Percentiles rank a stretch among this genome's conserved stretches.
Evolutionary conservation across 2,113 vertebrate species (phyloP).

Genomic region (Pan paniscus): DNA sequence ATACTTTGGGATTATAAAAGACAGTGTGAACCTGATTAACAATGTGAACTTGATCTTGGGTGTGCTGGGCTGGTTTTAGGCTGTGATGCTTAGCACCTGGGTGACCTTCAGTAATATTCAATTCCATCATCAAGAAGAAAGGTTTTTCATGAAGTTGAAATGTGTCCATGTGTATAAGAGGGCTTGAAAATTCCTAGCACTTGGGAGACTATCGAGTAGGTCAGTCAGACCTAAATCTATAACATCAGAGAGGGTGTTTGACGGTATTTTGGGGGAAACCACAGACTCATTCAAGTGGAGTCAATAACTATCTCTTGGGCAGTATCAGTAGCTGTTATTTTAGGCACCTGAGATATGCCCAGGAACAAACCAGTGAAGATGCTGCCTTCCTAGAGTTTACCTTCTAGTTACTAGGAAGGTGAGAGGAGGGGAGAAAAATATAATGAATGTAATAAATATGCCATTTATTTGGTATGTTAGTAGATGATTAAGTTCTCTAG

Average conservation of each 20-base stretch:
- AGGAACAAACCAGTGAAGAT: background rate
- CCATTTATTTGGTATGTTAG: background rate
- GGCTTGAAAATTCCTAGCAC: background rate
- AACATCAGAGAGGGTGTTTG: background rate
- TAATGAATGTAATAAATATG: background rate
- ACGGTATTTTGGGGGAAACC: background rate
- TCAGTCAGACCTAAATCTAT: background rate
- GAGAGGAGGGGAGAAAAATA: background rate
- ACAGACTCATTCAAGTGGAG: background rate
- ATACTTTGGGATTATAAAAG: background rate
- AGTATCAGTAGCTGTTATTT: background rate
- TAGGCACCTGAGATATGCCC: background rate
- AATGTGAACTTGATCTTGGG: background rate
- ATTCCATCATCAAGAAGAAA: background rate
- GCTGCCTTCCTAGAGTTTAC: background rate
- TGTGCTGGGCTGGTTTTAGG: background rate
- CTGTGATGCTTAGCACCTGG: background rate
- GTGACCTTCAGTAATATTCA: background rate
- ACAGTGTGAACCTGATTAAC: background rate
- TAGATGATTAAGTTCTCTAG: background rate
- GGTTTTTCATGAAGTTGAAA: background rate
- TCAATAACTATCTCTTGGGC: background rate
- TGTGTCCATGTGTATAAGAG: background rate
- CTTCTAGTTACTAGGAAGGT: too few relatives aligned
- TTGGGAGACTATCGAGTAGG: background rate